Percentiles rank a stretch among this genome's conserved stretches.
Conservation (phyloP, 2,797 vertebrate species). For the Anabas testudineus region DNA sequence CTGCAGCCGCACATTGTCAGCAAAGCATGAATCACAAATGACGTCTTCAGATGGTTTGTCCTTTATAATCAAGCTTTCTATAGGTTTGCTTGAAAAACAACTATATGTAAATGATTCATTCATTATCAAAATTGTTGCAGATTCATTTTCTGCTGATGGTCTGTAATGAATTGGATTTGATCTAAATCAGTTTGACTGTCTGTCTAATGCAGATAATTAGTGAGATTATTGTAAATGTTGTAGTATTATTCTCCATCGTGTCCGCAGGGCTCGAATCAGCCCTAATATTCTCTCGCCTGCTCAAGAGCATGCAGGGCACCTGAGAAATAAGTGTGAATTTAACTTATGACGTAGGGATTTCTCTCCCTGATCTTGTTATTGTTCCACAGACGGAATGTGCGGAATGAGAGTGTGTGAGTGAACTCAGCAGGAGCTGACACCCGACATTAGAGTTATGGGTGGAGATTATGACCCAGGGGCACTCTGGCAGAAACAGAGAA, state of each 20-base stretch:
- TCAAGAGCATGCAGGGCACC: conserved; percentile 32
- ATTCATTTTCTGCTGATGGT: too few relatives aligned
- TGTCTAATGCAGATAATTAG: conserved; percentile 19
- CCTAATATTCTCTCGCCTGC: conserved; percentile 22
- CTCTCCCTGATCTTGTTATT: conserved; percentile 64
- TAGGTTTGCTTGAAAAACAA: too few relatives aligned
- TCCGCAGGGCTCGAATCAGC: conserved; percentile 35
- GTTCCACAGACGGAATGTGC: conserved; percentile 62
- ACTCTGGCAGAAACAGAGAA: conserved; percentile 59
- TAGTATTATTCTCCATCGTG: conserved; percentile 16
- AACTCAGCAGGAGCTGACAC: conserved; percentile 69
- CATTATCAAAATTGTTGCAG: too few relatives aligned
- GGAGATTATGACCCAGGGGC: conserved; percentile 67
- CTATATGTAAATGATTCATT: too few relatives aligned
- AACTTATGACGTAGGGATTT: conserved; percentile 61
- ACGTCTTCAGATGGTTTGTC: too few relatives aligned
- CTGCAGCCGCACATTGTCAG: too few relatives aligned
- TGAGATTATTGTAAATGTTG: conserved; percentile 14
- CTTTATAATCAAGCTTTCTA: too few relatives aligned
- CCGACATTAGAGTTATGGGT: conserved; percentile 67
- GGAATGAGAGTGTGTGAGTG: conserved; percentile 66
- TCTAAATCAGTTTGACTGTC: not conserved
- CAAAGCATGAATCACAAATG: too few relatives aligned
- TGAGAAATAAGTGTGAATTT: conserved; percentile 44
- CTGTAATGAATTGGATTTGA: too few relatives aligned